Base-by-base conservation (phyloP, 2,797 vertebrate genomes). In the Glyptemys insculpta region DNA sequence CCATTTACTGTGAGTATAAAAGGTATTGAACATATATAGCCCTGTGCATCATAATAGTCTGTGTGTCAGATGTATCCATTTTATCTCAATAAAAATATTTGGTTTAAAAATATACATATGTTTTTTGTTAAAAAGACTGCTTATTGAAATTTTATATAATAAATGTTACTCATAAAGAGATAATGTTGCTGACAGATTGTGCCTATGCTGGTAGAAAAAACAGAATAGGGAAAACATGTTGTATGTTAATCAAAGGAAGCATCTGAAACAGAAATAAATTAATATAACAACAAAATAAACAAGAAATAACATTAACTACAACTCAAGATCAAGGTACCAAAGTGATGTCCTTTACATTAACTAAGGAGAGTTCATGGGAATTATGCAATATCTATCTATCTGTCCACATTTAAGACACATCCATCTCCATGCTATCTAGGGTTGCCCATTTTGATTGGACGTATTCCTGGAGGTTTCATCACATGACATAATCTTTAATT, bases 221-320 rank as follows among this genome's bases (percentile, higher is more conserved):
- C 72, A 54, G 72, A 21, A 3, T 14, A 57, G 37, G 83, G 7
- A 89, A 96, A 96, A 83, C 19, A 76, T 47, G 3, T 5, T 81
- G 59, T 85, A 49, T 88, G 87, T 95, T 96, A 95, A 96, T 95
- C 91, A 96, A 96, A 97, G 59, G 18, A 92, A 97, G 84, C 19
- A 94, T 76, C 81, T 93, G 68, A 96, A 96, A 52, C 74, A 94
- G 95, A 86, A 85, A 81, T 81, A 96, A 96, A 95, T 88, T 56
- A 96, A 49, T 72, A 91, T 93, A 89, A 29, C 12, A 96, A 78
- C 52, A 89, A 88, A 93, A 96, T 83, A 94, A 85, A 94, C 83
- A 88, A 2, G 2, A 94, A 93, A 21, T 9, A 88, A 94, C 89
- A 57, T 5, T 88, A 93, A 72, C 52, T 82, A 56, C 79, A 92